These are phyloP conservation scores for Teleogryllus oceanicus DNA, from an alignment of 2,888 invertebrate species.

Conservation along the genomic window DNA sequence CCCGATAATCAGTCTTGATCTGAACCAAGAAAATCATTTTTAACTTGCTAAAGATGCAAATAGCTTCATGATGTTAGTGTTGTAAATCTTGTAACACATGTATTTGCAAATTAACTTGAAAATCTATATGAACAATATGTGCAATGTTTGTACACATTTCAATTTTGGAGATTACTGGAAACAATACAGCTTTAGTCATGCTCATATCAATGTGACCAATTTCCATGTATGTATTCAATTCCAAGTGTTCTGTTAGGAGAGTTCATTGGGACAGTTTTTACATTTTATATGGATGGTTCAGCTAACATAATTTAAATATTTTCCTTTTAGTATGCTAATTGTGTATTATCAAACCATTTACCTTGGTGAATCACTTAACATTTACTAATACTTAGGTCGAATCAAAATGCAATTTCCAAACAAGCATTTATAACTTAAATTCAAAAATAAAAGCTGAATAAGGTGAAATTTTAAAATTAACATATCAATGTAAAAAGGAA, in stretches of 20 bases:
- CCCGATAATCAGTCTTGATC: background rate
- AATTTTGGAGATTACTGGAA: background rate
- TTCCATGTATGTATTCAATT: background rate
- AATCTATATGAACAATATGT: background rate
- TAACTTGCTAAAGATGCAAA: background rate
- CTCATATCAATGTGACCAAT: background rate
- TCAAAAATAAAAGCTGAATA: too few species aligned
- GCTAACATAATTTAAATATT: background rate
- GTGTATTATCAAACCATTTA: background rate
- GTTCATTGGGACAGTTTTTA: background rate
- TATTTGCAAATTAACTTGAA: background rate
- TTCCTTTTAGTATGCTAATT: background rate
- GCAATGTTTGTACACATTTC: slow-evolving; percentile 6
- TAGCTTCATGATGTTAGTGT: background rate
- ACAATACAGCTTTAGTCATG: slow-evolving; percentile 4
- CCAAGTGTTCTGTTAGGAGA: background rate
- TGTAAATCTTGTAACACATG: background rate
- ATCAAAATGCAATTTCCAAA: too few species aligned
- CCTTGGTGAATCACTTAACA: too few species aligned
- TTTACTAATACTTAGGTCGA: too few species aligned
- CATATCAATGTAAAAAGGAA: background rate
- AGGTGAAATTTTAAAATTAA: background rate
- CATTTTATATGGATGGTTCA: background rate
- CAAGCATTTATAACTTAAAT: too few species aligned
- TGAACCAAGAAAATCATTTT: background rate